These are phyloP conservation scores for Furcifer pardalis DNA, from an alignment of 2,797 vertebrate species.

Conservation along the genomic window DNA sequence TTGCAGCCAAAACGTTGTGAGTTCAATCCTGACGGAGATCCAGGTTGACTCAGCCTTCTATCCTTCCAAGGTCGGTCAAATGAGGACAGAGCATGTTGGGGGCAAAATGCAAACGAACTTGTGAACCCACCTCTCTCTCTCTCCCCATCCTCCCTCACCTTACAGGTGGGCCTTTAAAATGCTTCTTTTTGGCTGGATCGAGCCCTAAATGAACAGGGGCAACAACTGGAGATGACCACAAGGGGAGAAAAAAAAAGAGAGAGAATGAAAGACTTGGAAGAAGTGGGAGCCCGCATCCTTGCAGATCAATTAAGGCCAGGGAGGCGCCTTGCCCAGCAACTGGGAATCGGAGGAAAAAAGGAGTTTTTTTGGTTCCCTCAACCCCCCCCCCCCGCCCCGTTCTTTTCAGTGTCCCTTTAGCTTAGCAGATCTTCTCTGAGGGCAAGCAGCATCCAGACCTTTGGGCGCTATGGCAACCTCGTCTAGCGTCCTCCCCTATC, in stretches of 20 bases:
- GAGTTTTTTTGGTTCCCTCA: background rate
- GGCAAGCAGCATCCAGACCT: slow-evolving; percentile 46
- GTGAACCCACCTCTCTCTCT: too few species aligned
- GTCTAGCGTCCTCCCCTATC: slow-evolving; percentile 48
- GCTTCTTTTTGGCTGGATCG: background rate
- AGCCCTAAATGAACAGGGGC: background rate
- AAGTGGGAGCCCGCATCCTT: background rate
- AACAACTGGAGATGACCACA: background rate
- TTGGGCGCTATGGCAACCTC: slow-evolving; percentile 75
- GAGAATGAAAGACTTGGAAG: too few species aligned
- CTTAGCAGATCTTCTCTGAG: slow-evolving; percentile 61
- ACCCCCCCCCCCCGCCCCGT: background rate
- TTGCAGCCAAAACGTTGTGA: too few species aligned
- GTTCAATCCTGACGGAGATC: too few species aligned
- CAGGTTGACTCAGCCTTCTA: too few species aligned
- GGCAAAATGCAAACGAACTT: too few species aligned
- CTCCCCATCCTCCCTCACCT: too few species aligned
- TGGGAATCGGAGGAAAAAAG: background rate
- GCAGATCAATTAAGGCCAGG: slow-evolving; percentile 39
- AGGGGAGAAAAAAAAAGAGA: background rate
- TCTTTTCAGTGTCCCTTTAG: slow-evolving; percentile 33
- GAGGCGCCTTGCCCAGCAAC: slow-evolving; percentile 18
- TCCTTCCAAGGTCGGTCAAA: too few species aligned
- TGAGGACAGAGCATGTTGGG: too few species aligned
- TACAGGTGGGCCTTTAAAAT: too few species aligned